Conservation (phyloP, 2,797 vertebrate species). For the Phaenicophaeus curvirostris region DNA sequence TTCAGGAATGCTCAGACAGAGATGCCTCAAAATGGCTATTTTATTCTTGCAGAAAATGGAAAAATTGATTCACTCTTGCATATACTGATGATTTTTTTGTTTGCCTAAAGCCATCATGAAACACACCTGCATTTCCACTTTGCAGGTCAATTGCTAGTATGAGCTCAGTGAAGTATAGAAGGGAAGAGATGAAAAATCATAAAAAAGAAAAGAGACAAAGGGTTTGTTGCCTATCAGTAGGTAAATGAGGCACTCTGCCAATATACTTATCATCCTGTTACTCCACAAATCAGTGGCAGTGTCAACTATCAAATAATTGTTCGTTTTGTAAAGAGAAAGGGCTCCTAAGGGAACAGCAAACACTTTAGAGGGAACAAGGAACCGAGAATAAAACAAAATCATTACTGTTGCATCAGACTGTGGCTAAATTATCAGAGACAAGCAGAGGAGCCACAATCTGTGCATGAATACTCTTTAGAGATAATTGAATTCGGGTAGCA, state of each 20-base stretch:
- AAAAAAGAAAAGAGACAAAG: conserved; percentile 16
- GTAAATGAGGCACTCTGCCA: conserved; percentile 50
- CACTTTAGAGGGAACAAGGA: background rate
- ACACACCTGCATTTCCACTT: background rate
- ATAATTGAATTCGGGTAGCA: background rate
- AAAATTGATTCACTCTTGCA: background rate
- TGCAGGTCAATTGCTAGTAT: conserved; percentile 21
- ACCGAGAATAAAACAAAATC: conserved; percentile 4
- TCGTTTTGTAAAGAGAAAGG: conserved; percentile 25
- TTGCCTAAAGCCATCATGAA: conserved; percentile 17
- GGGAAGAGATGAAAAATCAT: background rate
- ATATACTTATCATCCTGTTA: conserved; percentile 44
- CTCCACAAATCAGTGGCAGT: conserved; percentile 40
- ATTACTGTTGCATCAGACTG: background rate
- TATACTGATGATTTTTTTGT: background rate
- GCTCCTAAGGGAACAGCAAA: conserved; percentile 23
- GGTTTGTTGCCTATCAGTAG: conserved; percentile 18
- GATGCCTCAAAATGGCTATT: conserved; percentile 21
- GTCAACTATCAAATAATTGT: conserved; percentile 24
- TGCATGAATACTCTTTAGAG: background rate
- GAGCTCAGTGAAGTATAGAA: conserved; percentile 18
- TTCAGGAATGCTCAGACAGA: background rate
- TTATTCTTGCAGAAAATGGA: conserved; percentile 19
- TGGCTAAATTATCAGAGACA: conserved; percentile 46
- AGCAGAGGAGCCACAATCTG: conserved; percentile 4